Evolutionary conservation across 2,888 invertebrate species (phyloP).

Genomic region (Aricia artaxerxes): DNA sequence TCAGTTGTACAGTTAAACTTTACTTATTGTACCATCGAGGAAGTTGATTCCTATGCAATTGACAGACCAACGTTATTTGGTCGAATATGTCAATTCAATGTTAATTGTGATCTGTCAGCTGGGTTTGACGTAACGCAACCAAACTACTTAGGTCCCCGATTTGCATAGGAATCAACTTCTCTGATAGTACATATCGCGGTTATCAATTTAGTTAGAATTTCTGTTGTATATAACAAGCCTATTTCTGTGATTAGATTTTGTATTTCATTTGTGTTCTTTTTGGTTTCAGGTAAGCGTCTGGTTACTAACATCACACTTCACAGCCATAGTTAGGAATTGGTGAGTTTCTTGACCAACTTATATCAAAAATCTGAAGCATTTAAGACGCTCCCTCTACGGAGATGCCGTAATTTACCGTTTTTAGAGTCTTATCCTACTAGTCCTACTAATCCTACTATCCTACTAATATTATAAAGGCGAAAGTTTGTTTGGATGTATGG

Average conservation of each 20-base stretch:
- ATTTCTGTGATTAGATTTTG: not conserved
- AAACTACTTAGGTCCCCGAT: too few relatives aligned
- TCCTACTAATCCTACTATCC: too few relatives aligned
- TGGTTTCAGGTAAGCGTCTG: not conserved
- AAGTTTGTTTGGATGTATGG: too few relatives aligned
- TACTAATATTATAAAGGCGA: too few relatives aligned
- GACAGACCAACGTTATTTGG: too few relatives aligned
- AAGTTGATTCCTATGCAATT: too few relatives aligned
- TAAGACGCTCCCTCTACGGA: not conserved
- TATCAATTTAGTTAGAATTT: not conserved
- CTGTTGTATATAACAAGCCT: not conserved
- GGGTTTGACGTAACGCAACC: too few relatives aligned
- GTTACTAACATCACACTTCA: not conserved
- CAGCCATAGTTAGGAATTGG: not conserved
- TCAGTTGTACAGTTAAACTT: conserved; percentile 21
- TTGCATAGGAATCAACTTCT: too few relatives aligned
- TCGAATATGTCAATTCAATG: too few relatives aligned
- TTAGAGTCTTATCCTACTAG: too few relatives aligned
- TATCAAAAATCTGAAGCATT: not conserved
- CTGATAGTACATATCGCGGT: not conserved
- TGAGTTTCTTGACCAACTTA: not conserved
- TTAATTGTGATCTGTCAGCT: too few relatives aligned
- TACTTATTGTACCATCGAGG: not conserved
- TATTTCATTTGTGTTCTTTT: not conserved
- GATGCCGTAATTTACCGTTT: too few relatives aligned